Evolutionary conservation across 2,888 invertebrate genomes (phyloP), one percentile per base, ranked within the genome.

Genomic region (Malacosoma neustria): DNA sequence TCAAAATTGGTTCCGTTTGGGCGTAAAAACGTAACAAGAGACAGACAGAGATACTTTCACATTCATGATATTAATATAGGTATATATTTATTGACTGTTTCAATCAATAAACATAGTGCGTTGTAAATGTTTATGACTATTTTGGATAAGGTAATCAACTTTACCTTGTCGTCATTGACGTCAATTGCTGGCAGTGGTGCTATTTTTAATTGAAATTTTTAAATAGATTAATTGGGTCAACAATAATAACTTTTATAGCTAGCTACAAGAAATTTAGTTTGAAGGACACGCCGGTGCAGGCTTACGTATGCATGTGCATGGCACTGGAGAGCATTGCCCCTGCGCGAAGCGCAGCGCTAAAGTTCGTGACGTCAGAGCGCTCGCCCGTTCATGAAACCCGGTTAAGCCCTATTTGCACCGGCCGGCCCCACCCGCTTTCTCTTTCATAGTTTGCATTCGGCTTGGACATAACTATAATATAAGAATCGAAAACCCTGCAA

Each of bases 321-420:
- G 62, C 61, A 61, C 54, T 30, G 44, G 39, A 49, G 77, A 61
- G 73, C 76, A 71, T 55, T 67, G 76, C 57, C 72, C 74, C 55
- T 50, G 55, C 54, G 52, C 55, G 53, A 50, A 40, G 39, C 43
- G 49, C 49, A 47, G 49, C 48, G 43, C 38, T 43, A 37, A 39
- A 42, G 35, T 32, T 32, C 14, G 43, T 65, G 68, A 71, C 69
- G 70, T 70, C 60, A 66, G 44, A 11, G 12, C 14, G 7, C 32
- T 14, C 32, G 2, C 9, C n/a, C 32, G 14, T 13, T 13, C 32
- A n/a, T 13, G 13, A 32, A 12, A 13, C 14, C 32, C 32, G n/a
- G 31, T 9, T 22, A 5, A 22, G 22, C 9, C 22, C 22, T 2
- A 7, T 22, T 5, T 22, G 6, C 22, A 22, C 7, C n/a, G n/a